Evolutionary conservation across 2,797 vertebrate genomes (phyloP).

Genomic region (Buphagus erythrorhynchus): DNA sequence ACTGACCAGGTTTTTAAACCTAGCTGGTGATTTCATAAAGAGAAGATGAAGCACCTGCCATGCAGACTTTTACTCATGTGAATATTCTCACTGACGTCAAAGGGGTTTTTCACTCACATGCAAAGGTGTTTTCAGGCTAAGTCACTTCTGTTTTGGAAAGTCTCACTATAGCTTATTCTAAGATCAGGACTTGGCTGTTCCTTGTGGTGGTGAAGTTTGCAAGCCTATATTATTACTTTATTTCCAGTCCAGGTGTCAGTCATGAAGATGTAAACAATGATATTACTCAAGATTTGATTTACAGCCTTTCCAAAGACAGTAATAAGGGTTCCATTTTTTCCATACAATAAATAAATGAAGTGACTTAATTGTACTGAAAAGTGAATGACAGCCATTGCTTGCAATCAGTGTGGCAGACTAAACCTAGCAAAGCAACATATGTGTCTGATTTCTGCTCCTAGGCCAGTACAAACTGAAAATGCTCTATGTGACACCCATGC

Average conservation of each 20-base stretch:
- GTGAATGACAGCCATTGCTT: not conserved
- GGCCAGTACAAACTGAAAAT: not conserved
- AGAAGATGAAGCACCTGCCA: not conserved
- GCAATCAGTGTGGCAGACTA: not conserved
- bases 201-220: not conserved
- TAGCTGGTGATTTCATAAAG: not conserved
- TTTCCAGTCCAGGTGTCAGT: not conserved
- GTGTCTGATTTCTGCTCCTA: not conserved
- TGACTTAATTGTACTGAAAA: not conserved
- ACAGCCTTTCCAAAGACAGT: not conserved
- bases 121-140: conserved; percentile 17
- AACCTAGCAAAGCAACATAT: not conserved
- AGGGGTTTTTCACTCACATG: not conserved
- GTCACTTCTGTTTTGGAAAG: not conserved
- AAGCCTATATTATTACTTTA: not conserved
- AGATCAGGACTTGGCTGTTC: not conserved
- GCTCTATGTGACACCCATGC: not conserved
- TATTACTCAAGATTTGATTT: not conserved
- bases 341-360: not conserved
- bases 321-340: not conserved
- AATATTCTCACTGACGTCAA: conserved; percentile 18
- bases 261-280: not conserved
- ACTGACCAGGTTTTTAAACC: not conserved
- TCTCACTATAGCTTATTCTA: not conserved
- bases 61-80: not conserved